Evolutionary conservation across 2,888 invertebrate genomes (phyloP).

Genomic region (Tetanocera ferruginea): DNA sequence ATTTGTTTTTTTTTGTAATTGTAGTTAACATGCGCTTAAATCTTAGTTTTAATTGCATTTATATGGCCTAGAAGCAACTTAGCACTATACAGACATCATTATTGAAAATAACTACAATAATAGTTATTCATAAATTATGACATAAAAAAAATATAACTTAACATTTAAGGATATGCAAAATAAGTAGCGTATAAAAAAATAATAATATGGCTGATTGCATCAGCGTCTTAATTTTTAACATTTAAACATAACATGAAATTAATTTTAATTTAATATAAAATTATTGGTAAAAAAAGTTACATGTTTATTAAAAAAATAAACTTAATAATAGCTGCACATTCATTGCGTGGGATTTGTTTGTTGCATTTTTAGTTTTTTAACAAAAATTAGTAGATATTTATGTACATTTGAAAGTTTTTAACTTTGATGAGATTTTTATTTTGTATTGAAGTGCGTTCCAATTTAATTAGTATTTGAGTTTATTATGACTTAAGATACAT

Average conservation of each 20-base stretch:
- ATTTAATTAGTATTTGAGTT: neutral
- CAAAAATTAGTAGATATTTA: neutral
- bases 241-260: neutral
- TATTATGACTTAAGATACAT: neutral
- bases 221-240: neutral
- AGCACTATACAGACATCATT: neutral
- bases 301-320: too few species aligned
- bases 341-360: constrained; percentile 23
- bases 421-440: constrained; percentile 6
- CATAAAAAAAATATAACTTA: neutral
- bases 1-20: constrained; percentile 13
- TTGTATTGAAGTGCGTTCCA: neutral
- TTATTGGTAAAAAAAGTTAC: too few species aligned
- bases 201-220: constrained; percentile 17
- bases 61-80: constrained; percentile 31
- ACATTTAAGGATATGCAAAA: constrained; percentile 16
- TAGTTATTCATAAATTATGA: neutral
- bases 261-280: neutral
- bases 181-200: neutral
- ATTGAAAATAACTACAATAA: neutral
- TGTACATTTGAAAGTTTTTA: constrained; percentile 6
- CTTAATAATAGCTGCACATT: neutral
- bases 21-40: constrained; percentile 22
- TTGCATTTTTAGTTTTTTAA: neutral
- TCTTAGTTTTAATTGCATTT: constrained; percentile 32